Conservation (phyloP, 92 coral and sea anemone genomes). For the Epizoanthus stellaris region DNA sequence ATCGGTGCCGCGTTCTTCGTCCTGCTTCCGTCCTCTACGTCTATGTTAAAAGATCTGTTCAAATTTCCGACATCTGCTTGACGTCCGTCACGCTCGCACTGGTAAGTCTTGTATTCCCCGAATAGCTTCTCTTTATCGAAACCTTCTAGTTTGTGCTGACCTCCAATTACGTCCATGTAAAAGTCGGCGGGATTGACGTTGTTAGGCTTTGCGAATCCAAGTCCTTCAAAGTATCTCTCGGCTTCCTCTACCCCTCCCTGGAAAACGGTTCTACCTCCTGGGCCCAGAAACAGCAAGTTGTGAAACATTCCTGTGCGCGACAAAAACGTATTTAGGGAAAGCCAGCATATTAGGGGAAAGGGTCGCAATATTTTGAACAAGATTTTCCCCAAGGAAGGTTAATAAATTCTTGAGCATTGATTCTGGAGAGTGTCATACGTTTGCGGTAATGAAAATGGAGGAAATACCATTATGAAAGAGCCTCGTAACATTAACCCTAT, state of each 20-base stretch:
- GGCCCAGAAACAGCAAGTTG: slow-evolving; percentile 84
- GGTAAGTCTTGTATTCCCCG: slow-evolving; percentile 38
- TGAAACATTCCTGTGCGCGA: slow-evolving; percentile 51
- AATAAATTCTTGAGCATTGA: no score
- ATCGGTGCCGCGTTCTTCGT: no score
- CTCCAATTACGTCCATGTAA: slow-evolving; percentile 94
- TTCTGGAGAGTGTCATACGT: no score
- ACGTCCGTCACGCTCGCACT: slow-evolving; percentile 18
- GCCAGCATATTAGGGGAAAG: no score
- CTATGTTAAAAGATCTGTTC: background rate
- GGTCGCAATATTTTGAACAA: no score
- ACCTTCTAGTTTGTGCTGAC: slow-evolving; percentile 36
- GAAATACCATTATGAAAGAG: no score
- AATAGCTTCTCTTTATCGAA: slow-evolving; percentile 39
- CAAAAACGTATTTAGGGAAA: no score
- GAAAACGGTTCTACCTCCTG: slow-evolving; percentile 89
- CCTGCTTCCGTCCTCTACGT: no score
- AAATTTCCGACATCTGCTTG: background rate
- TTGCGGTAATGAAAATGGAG: no score
- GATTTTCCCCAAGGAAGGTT: no score
- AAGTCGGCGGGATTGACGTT: slow-evolving; percentile 90
- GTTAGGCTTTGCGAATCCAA: slow-evolving; percentile 67
- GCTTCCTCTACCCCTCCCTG: slow-evolving; percentile 80
- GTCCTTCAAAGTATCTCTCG: slow-evolving; percentile 60
- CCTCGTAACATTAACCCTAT: no score